phyloP scores from a whole-genome alignment of 1,140 invertebrate species.

The Tachypleus tridentatus region DNA sequence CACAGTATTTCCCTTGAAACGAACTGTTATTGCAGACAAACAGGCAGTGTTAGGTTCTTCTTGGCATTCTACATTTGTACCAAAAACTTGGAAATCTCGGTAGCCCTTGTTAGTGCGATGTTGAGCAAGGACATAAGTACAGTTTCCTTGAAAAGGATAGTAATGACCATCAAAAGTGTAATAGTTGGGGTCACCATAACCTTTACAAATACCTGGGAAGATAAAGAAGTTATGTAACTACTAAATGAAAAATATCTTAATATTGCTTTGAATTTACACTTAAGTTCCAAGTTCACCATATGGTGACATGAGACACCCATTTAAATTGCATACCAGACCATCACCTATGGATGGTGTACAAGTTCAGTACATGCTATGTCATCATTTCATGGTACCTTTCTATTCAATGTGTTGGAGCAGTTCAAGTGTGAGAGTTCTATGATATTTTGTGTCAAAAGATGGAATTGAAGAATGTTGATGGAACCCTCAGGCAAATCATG shows the following conservation, averaged over 20 bases:
- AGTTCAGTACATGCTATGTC: no score
- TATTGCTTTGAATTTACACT: no score
- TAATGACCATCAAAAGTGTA: conserved; percentile 57
- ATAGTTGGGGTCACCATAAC: conserved; percentile 54
- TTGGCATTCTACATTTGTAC: conserved; percentile 48
- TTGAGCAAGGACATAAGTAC: conserved; percentile 59
- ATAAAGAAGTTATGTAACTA: conserved; percentile 7
- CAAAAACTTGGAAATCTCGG: conserved; percentile 40
- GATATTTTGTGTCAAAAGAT: no score
- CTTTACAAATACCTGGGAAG: conserved; percentile 46
- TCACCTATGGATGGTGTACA: no score
- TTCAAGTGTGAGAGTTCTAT: no score
- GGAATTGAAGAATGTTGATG: no score
- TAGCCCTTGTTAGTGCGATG: conserved; percentile 36
- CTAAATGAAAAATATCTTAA: background rate
- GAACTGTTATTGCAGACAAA: conserved; percentile 46
- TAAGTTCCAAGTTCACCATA: no score
- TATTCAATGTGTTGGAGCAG: no score
- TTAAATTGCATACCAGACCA: no score
- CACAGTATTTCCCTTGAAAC: conserved; percentile 49
- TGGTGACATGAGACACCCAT: no score
- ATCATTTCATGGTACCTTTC: no score
- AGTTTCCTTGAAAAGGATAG: conserved; percentile 59
- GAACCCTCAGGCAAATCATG: no score
- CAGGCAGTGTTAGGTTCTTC: conserved; percentile 41